Evolutionary conservation across 2,888 invertebrate genomes (phyloP).

Genomic region (Boloria euphrosyne): DNA sequence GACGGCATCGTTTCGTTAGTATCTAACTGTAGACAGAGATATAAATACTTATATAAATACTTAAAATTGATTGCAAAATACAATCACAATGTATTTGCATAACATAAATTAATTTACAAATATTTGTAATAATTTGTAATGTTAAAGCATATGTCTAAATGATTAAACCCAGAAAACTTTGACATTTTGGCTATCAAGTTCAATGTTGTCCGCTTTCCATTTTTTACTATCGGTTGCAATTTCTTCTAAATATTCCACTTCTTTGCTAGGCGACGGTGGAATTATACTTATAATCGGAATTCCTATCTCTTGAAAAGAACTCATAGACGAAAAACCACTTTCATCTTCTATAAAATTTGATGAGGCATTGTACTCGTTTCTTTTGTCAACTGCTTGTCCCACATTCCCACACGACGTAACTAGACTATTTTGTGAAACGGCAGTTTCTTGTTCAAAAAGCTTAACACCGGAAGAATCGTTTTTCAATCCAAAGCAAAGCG

Average conservation of each 20-base stretch:
- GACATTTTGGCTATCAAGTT: slow-evolving; percentile 67
- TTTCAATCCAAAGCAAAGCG: slow-evolving; percentile 54
- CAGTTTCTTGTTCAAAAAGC: slow-evolving; percentile 50
- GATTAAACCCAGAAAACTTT: slow-evolving; percentile 77
- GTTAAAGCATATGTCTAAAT: slow-evolving; percentile 17
- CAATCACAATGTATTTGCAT: slow-evolving; percentile 16
- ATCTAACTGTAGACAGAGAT: slow-evolving; percentile 12
- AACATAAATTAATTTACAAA: slow-evolving; percentile 10
- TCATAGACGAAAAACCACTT: slow-evolving; percentile 93
- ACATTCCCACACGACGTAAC: slow-evolving; percentile 44
- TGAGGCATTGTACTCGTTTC: slow-evolving; percentile 59
- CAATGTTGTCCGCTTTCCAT: slow-evolving; percentile 64
- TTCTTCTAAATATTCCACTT: slow-evolving; percentile 63
- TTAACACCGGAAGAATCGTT: slow-evolving; percentile 54
- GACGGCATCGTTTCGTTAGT: slow-evolving; percentile 29
- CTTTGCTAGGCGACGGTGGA: slow-evolving; percentile 74
- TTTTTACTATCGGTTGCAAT: slow-evolving; percentile 58
- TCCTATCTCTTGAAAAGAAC: slow-evolving; percentile 91
- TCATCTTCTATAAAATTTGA: slow-evolving; percentile 86
- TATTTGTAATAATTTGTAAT: slow-evolving; percentile 3
- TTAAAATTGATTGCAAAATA: slow-evolving; percentile 6
- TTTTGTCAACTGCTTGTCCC: slow-evolving; percentile 52
- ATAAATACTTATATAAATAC: slow-evolving; percentile 20
- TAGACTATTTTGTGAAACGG: slow-evolving; percentile 39
- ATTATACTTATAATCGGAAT: slow-evolving; percentile 83